A percentile compares a stretch with the other conserved stretches of the same genome.
Conservation (phyloP, 2,113 vertebrate species). For the Ceyx margarethae region DNA sequence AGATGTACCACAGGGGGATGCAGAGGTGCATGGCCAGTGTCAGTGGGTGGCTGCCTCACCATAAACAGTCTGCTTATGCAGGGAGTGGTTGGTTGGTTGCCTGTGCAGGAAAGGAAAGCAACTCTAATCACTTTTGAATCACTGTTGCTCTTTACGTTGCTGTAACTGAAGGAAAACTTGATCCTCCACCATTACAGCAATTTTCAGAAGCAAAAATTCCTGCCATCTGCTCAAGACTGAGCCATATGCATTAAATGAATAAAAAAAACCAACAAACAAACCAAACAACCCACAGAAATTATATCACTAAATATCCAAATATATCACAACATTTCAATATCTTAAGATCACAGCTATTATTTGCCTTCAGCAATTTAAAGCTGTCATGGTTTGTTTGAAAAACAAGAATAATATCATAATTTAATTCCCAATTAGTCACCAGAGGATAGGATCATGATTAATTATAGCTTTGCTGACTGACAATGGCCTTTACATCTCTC, state of each 20-base stretch:
- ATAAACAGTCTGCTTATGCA: background rate
- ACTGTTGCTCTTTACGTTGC: background rate
- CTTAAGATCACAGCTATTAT: background rate
- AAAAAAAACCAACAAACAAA: background rate
- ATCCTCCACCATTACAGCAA: background rate
- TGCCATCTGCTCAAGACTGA: background rate
- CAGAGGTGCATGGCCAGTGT: background rate
- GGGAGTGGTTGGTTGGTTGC: background rate
- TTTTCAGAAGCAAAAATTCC: background rate
- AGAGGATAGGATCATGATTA: background rate
- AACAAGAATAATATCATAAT: background rate
- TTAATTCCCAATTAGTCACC: background rate
- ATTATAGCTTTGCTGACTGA: background rate
- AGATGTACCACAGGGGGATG: background rate
- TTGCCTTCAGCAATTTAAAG: background rate
- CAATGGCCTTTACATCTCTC: background rate
- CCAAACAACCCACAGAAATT: background rate
- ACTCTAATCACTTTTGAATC: rapidly evolving
- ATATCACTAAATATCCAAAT: background rate
- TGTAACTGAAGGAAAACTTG: background rate
- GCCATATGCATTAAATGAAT: background rate
- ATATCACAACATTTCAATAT: background rate
- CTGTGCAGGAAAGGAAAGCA: background rate
- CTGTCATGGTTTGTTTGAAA: background rate
- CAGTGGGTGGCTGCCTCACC: background rate